These are phyloP conservation scores for Anadara kagoshimensis DNA, from an alignment of 1,140 invertebrate species.

Conservation along the genomic window DNA sequence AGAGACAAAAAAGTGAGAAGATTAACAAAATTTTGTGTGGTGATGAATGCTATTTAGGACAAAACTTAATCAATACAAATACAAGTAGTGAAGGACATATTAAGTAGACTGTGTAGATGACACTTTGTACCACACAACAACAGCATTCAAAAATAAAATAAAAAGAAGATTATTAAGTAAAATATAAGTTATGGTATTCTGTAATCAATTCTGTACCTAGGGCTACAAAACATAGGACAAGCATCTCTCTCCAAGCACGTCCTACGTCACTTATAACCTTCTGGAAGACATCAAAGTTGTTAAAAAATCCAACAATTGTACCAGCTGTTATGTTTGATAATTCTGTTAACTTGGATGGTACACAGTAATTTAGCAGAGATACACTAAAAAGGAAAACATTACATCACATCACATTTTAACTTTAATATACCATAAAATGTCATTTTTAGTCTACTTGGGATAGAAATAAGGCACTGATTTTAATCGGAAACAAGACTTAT, in stretches of 20 bases:
- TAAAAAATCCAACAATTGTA: conserved; percentile 84
- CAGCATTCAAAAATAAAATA: neutral
- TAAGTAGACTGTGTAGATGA: no score
- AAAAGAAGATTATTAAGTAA: conserved; percentile 4
- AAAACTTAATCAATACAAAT: no score
- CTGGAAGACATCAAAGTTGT: conserved; percentile 90
- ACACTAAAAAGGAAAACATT: conserved; percentile 52
- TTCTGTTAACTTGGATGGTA: conserved; percentile 80
- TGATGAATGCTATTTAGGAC: no score
- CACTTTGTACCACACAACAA: neutral
- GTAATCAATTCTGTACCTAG: conserved; percentile 78
- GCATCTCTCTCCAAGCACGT: conserved; percentile 85
- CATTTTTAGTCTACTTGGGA: no score
- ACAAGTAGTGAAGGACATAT: no score
- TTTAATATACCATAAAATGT: no score
- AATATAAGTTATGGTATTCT: neutral
- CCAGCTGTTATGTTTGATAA: conserved; percentile 50
- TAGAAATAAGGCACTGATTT: no score
- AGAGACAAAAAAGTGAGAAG: no score
- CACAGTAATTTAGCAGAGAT: conserved; percentile 88
- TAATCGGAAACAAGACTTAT: no score
- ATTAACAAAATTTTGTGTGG: no score
- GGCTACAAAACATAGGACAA: conserved; percentile 85
- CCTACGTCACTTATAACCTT: conserved; percentile 91
- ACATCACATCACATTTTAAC: neutral